phyloP scores from a whole-genome alignment of 2,888 invertebrate species.

The Hirtodrosophila confusa region DNA sequence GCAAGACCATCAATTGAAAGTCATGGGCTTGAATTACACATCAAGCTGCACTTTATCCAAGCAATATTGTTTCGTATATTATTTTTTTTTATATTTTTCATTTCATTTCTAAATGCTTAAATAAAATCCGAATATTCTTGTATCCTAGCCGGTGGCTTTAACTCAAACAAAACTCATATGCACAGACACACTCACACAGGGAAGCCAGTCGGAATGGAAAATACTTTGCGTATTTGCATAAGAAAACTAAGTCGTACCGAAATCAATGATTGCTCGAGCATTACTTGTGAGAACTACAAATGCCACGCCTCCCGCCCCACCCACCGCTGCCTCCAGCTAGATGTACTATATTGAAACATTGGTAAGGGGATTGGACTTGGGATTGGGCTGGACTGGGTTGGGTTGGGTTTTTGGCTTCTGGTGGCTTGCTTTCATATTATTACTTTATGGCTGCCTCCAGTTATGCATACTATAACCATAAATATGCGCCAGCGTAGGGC shows the following conservation, averaged over 20 bases:
- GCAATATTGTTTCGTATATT: slow-evolving; percentile 17
- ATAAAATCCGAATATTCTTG: slow-evolving; percentile 53
- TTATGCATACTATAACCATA: slow-evolving; percentile 79
- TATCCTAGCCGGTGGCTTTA: slow-evolving; percentile 57
- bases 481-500: slow-evolving; percentile 64
- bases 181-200: slow-evolving; percentile 9
- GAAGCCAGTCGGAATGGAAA: slow-evolving; percentile 64
- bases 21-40: slow-evolving; percentile 26
- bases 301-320: slow-evolving; percentile 52
- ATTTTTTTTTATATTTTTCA: slow-evolving; percentile 7
- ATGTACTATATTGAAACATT: slow-evolving; percentile 59
- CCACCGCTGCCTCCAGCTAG: slow-evolving; percentile 29
- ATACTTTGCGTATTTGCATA: slow-evolving; percentile 73
- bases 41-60: slow-evolving; percentile 24
- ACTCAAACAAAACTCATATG: slow-evolving; percentile 35
- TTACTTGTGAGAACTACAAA: slow-evolving; percentile 63
- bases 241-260: slow-evolving; percentile 75
- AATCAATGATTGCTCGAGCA: slow-evolving; percentile 77
- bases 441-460: slow-evolving; percentile 79
- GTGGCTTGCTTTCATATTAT: slow-evolving; percentile 66
- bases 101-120: slow-evolving; percentile 69
- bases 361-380: slow-evolving; percentile 6
- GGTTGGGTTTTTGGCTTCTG: slow-evolving; percentile 8
- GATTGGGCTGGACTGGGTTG: slow-evolving; percentile 1
- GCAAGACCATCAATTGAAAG: slow-evolving; percentile 24